phyloP scores from a whole-genome alignment of 1,140 invertebrate genomes.

The Brachionus rubens region DNA sequence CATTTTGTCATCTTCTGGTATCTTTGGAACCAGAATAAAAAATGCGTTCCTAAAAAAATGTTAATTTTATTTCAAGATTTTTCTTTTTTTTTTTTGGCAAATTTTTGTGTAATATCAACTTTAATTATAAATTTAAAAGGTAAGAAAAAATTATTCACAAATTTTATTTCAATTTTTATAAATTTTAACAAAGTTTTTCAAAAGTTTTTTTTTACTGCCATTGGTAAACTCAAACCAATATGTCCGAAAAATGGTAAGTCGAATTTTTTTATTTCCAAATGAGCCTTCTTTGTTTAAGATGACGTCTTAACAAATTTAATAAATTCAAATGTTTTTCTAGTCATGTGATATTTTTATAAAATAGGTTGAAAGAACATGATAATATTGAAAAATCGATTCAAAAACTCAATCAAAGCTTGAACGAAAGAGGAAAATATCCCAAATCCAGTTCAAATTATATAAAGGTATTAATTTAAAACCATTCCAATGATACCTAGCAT shows the following conservation, averaged over 20 bases:
- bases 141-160: no score
- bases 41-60: no score
- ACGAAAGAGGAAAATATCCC: slow-evolving; percentile 32
- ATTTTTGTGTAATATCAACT: no score
- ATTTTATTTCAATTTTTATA: no score
- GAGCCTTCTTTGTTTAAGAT: background rate
- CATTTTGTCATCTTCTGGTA: no score
- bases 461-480: slow-evolving; percentile 1
- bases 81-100: no score
- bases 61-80: no score
- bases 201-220: no score
- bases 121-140: no score
- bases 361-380: slow-evolving; percentile 43
- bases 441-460: slow-evolving; percentile 33
- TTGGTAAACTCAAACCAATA: no score
- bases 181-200: no score
- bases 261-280: background rate
- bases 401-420: background rate
- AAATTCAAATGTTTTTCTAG: background rate
- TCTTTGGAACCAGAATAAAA: no score
- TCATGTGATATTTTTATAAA: background rate
- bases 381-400: slow-evolving; percentile 23
- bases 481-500: background rate
- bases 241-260: slow-evolving; percentile 26
- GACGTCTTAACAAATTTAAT: background rate